phyloP scores from a whole-genome alignment of 2,888 invertebrate species.

The Phrixothrix hirtus region DNA sequence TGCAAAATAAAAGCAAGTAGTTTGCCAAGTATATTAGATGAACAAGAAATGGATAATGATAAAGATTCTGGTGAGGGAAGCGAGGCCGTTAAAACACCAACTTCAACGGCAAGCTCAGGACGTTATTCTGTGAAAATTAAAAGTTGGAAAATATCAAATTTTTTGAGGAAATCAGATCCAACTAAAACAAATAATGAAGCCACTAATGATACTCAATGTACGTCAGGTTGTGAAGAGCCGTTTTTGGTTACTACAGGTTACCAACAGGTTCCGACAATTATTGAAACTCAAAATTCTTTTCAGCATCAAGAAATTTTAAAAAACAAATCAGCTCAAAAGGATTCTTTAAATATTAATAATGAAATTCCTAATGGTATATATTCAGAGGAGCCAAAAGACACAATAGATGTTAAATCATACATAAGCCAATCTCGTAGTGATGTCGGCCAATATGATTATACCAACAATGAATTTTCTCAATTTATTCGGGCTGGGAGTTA shows the following conservation, averaged over 20 bases:
- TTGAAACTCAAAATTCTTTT: conserved; percentile 40
- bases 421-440: conserved; percentile 75
- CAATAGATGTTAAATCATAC: conserved; percentile 73
- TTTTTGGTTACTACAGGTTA: conserved; percentile 55
- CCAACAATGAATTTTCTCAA: conserved; percentile 57
- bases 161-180: conserved; percentile 64
- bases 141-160: conserved; percentile 72
- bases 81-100: conserved; percentile 67
- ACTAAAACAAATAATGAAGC: conserved; percentile 43
- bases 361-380: conserved; percentile 28
- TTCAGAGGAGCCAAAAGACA: conserved; percentile 57
- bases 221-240: conserved; percentile 32
- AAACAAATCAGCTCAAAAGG: conserved; percentile 21
- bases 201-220: conserved; percentile 44
- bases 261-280: conserved; percentile 67
- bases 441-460: conserved; percentile 58
- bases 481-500: conserved; percentile 73
- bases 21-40: conserved; percentile 80
- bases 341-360: conserved; percentile 22
- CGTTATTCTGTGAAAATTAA: conserved; percentile 60
- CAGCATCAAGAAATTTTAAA: conserved; percentile 9
- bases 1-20: conserved; percentile 75
- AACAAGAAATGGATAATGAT: conserved; percentile 61
- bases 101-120: conserved; percentile 67
- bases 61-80: conserved; percentile 54